These are phyloP conservation scores for Capreolus pygargus DNA, from an alignment of 2,113 vertebrate genomes.

Conservation along the genomic window DNA sequence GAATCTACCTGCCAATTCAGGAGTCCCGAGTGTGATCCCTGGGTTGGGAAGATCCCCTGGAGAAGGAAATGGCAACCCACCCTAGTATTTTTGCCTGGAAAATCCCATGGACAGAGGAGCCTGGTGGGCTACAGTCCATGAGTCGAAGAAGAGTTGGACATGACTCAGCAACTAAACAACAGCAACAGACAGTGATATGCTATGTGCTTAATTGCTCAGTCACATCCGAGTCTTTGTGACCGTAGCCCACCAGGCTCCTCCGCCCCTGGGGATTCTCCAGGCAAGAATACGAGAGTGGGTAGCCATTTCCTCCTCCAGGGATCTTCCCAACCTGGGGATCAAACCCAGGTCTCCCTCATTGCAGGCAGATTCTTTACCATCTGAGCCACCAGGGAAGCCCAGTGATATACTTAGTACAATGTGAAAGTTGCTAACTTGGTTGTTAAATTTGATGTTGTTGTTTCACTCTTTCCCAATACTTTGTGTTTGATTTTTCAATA, in stretches of 20 bases:
- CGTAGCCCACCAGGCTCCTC: not conserved
- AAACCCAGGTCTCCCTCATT: not conserved
- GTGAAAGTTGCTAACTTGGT: not conserved
- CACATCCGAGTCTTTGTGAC: accelerated
- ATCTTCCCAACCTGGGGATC: not conserved
- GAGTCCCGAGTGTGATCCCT: not conserved
- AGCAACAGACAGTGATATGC: not conserved
- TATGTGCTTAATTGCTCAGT: not conserved
- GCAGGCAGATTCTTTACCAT: not conserved
- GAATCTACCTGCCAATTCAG: not conserved
- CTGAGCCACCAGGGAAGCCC: not conserved
- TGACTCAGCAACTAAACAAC: not conserved
- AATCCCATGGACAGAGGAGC: not conserved
- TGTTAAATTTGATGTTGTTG: not conserved
- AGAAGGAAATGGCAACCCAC: not conserved
- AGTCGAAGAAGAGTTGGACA: not conserved
- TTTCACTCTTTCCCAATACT: not conserved
- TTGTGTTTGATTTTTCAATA: constrained; percentile 42
- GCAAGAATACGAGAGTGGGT: not conserved
- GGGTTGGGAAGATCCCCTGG: not conserved
- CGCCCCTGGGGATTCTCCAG: not conserved
- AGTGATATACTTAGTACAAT: not conserved
- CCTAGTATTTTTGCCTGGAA: not conserved
- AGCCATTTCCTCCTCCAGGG: not conserved
- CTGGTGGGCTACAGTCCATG: not conserved